These are phyloP conservation scores for Sebastes itinus DNA, from an alignment of 2,797 vertebrate species.

Conservation along the genomic window DNA sequence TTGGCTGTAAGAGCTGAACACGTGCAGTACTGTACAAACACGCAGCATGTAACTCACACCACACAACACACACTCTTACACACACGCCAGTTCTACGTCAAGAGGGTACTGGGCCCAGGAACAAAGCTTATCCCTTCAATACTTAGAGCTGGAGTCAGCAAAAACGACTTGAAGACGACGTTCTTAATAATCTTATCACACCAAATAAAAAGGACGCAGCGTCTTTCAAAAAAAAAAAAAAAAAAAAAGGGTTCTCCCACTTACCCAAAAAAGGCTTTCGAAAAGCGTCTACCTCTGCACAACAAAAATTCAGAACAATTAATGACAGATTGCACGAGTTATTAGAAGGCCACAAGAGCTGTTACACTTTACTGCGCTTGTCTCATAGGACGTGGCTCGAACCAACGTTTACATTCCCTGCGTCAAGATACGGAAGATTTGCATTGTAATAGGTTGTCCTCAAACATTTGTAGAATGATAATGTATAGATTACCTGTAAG, in stretches of 20 bases:
- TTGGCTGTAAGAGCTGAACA: conserved; percentile 91
- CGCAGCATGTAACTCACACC: conserved; percentile 57
- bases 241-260: conserved; percentile 93
- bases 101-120: conserved; percentile 88
- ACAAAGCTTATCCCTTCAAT: conserved; percentile 91
- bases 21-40: conserved; percentile 64
- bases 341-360: conserved; percentile 92
- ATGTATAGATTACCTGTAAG: conserved; percentile 92
- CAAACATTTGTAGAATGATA: conserved; percentile 91
- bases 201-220: conserved; percentile 96
- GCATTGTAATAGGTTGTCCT: conserved; percentile 90
- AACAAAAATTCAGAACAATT: conserved; percentile 94
- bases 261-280: conserved; percentile 96
- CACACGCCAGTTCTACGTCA: conserved; percentile 83
- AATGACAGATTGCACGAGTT: conserved; percentile 95
- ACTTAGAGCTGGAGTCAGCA: conserved; percentile 94
- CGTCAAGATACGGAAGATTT: conserved; percentile 87
- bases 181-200: conserved; percentile 92
- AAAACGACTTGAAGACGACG: conserved; percentile 93
- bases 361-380: conserved; percentile 91
- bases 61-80: conserved; percentile 16
- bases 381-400: conserved; percentile 91
- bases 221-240: conserved; percentile 84
- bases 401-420: conserved; percentile 88
- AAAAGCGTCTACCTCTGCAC: conserved; percentile 99